Evolutionary conservation across 2,113 vertebrate genomes (phyloP).

Genomic region (Cyprinodon brontotheroides): DNA sequence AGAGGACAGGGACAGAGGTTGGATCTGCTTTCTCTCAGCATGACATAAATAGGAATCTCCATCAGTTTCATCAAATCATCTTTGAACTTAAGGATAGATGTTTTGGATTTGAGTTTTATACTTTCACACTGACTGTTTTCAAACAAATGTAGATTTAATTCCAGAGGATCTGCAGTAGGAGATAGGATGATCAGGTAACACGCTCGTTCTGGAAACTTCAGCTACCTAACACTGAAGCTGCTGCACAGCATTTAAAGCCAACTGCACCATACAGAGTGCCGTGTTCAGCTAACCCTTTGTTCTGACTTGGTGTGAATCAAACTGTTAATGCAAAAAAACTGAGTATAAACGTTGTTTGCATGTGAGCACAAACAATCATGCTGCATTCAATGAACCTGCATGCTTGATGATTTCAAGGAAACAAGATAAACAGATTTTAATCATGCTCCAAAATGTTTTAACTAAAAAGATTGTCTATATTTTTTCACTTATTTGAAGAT

Average conservation of each 20-base stretch:
- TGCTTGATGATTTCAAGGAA: conserved; percentile 40
- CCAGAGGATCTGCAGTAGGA: conserved; percentile 97
- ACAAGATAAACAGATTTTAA: not conserved
- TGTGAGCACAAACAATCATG: conserved; percentile 40
- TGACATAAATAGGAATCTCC: not conserved
- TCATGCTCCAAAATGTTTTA: not conserved
- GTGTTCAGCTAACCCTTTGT: conserved; percentile 4
- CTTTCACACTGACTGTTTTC: conserved; percentile 67
- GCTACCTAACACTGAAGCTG: conserved; percentile 52
- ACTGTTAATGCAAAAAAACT: conserved; percentile 41
- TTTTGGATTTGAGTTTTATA: conserved; percentile 35
- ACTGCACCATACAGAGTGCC: conserved; percentile 13
- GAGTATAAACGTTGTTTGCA: conserved; percentile 43
- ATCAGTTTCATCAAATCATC: not conserved
- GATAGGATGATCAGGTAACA: conserved; percentile 99
- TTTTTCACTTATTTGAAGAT: too few species aligned
- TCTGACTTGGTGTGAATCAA: conserved; percentile 35
- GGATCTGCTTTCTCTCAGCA: not conserved
- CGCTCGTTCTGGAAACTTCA: conserved; percentile 65
- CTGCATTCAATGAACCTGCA: not conserved
- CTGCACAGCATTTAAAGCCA: conserved; percentile 30
- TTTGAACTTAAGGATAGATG: conserved; percentile 1
- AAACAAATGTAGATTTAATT: conserved; percentile 91
- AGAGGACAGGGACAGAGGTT: conserved; percentile 94
- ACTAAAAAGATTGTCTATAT: not conserved